Evolutionary conservation across 2,797 vertebrate genomes (phyloP).

Genomic region (Otus scops): DNA sequence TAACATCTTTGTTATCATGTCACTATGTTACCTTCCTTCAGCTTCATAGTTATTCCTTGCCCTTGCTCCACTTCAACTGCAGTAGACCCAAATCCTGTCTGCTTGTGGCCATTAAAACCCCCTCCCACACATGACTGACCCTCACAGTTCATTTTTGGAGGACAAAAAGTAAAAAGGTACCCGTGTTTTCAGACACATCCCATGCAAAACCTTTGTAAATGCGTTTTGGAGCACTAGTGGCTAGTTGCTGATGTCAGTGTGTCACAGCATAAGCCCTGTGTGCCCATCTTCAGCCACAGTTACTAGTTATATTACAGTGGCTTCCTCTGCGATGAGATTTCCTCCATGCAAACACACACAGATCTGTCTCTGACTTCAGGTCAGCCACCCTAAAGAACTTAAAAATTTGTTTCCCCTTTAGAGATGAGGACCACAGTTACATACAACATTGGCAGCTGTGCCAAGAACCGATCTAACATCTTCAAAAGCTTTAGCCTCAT

Average conservation of each 20-base stretch:
- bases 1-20: background rate
- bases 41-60: background rate
- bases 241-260: background rate
- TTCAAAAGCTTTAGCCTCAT: background rate
- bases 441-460: background rate
- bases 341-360: background rate
- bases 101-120: background rate
- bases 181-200: rapidly evolving
- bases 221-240: background rate
- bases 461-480: background rate
- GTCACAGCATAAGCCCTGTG: background rate
- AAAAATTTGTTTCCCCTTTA: background rate
- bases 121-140: background rate
- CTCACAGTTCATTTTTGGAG: background rate
- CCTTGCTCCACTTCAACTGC: background rate
- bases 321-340: background rate
- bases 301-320: background rate
- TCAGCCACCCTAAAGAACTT: background rate
- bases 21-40: background rate
- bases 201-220: background rate
- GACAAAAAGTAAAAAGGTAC: rapidly evolving
- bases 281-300: background rate
- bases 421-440: background rate
- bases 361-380: background rate
- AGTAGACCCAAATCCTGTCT: background rate